Conservation (phyloP, 1,140 invertebrate species). For the Octopus sinensis region DNA sequence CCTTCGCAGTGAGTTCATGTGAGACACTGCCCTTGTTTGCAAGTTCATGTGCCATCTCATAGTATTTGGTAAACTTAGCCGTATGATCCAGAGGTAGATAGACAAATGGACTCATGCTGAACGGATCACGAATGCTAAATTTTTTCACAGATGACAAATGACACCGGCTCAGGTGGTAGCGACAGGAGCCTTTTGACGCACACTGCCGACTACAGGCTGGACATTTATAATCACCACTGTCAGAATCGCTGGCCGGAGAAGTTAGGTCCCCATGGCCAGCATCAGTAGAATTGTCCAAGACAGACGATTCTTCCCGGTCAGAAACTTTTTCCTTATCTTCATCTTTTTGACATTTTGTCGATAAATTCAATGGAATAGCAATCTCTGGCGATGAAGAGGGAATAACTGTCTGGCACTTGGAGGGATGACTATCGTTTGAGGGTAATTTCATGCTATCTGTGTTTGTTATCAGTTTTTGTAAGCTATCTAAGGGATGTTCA, state of each 20-base stretch:
- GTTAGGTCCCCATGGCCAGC: constrained; percentile 15
- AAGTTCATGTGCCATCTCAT: constrained; percentile 52
- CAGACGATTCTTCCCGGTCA: constrained; percentile 27
- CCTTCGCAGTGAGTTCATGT: constrained; percentile 8
- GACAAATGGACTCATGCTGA: constrained; percentile 61
- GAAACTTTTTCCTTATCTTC: constrained; percentile 30
- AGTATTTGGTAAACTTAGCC: constrained; percentile 53
- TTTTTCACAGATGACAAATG: constrained; percentile 67
- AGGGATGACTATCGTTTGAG: constrained; percentile 15
- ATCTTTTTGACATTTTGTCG: constrained; percentile 32
- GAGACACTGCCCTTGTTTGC: constrained; percentile 40
- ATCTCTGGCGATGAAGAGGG: constrained; percentile 23
- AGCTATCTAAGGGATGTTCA: constrained; percentile 75
- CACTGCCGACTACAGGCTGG: constrained; percentile 94
- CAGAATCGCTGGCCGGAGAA: constrained; percentile 33
- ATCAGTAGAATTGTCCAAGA: constrained; percentile 33
- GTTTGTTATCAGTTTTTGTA: constrained; percentile 93
- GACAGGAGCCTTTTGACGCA: constrained; percentile 92
- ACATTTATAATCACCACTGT: constrained; percentile 67
- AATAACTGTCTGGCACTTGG: constrained; percentile 23
- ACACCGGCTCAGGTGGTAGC: constrained; percentile 93
- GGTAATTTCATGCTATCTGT: constrained; percentile 69
- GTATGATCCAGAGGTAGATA: constrained; percentile 53
- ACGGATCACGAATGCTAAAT: constrained; percentile 77
- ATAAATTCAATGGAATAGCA: constrained; percentile 41